Base-by-base conservation (phyloP, 2,113 vertebrate species). In the Anguilla japonica region DNA sequence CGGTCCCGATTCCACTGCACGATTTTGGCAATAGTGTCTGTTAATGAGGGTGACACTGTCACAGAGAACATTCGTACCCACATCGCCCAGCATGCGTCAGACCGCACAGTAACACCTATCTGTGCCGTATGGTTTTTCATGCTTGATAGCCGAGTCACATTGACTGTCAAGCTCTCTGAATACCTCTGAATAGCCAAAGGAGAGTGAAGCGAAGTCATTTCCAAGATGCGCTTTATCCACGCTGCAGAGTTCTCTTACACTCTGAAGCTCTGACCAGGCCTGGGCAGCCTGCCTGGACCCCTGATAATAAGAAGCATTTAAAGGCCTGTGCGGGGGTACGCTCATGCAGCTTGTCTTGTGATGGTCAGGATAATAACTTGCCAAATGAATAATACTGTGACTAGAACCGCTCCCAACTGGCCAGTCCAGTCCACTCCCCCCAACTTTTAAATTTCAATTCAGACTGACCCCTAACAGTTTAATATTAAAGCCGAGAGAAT, bases 41-140 rank as follows among this genome's bases (percentile, higher is more conserved):
- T 90, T 89, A 56, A 87, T 88, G 86, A 89, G 84, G 57, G 11
- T 9, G 88, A 87, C 91, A 88, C 79, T 81, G 41, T 56, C 71
- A 80, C 71, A 0, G 71, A 4, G 60, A 67, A 7, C n/a, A 34
- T 29, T 75, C 29, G 5, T 75, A n/a, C 26, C 71, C 71, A 53
- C 50, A 75, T 34, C 20, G 11, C 71, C 20, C 29, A 13, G 9
- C n/a, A 26, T 34, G 26, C 9, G 26, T 14, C n/a, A 22, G 7
- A 34, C 71, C 5, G 29, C 6, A 75, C n/a, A 7, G 16, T 75
- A 34, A 75, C 71, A 9, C 29, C 26, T 34, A 75, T 75, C 71
- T 75, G 71, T 34, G 71, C 20, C 9, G n/a, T 22, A 34, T n/a
- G 26, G n/a, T 75, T 75, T 75, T 75, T 29, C 26, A 2, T 75